Percentiles rank a stretch among this genome's conserved stretches.
phyloP scores from a whole-genome alignment of 37 sponge, comb jelly and placozoan genomes.

The Aphrocallistes beatrix region DNA sequence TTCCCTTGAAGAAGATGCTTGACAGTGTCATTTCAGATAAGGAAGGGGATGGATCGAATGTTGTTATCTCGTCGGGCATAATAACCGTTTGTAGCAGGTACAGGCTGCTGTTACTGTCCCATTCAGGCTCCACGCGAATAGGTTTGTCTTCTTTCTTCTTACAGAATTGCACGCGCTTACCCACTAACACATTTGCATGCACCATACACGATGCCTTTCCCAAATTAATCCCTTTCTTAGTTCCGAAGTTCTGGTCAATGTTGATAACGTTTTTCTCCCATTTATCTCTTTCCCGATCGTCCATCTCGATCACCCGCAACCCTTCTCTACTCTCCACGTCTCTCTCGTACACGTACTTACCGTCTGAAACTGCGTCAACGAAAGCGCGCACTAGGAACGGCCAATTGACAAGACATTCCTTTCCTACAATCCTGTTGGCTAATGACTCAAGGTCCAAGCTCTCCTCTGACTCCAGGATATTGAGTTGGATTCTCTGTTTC shows the following conservation, averaged over 20 bases:
- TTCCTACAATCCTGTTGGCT: conserved; percentile 58
- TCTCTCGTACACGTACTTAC: conserved; percentile 23
- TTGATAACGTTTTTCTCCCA: conserved; percentile 25
- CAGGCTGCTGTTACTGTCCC: not conserved
- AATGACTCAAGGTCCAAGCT: conserved; percentile 24
- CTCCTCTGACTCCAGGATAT: not conserved
- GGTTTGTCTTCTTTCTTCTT: not conserved
- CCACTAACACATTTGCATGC: not conserved
- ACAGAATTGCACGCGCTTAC: conserved; percentile 24
- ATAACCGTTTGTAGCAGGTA: not conserved
- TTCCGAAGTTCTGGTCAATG: not conserved
- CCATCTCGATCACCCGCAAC: not conserved
- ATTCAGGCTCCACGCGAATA: not conserved
- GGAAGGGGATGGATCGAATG: conserved; percentile 2
- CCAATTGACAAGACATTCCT: conserved; percentile 59
- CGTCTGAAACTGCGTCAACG: conserved; percentile 46
- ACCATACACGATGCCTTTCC: not conserved
- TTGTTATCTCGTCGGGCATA: not conserved
- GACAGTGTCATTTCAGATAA: not conserved
- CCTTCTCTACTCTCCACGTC: not conserved
- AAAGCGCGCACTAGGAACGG: conserved; percentile 74
- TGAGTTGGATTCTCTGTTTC: not conserved
- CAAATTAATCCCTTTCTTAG: not conserved
- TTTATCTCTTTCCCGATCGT: conserved; percentile 23
- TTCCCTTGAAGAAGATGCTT: conserved; percentile 13